Evolutionary conservation across 2,888 invertebrate genomes (phyloP), one percentile per base, ranked within the genome.

Genomic region (Oscheius sp.): DNA sequence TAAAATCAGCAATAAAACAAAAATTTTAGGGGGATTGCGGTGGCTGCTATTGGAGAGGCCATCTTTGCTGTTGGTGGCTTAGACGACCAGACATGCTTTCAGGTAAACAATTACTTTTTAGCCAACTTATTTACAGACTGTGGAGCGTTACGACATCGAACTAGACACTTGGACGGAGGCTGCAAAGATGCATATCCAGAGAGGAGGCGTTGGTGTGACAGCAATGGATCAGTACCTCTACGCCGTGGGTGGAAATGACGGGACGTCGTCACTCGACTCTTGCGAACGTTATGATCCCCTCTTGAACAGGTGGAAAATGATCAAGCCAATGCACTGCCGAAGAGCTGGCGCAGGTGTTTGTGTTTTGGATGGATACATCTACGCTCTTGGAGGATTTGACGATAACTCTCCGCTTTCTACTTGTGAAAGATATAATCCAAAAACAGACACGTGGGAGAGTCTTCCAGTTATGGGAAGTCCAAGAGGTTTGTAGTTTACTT

Each of bases 241-340:
- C 75, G 89, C 88, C 12, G 87, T 88, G 3, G 89, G 89, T 2
- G 89, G 89, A 5, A 89, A 89, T 77, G 88, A 88, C 76, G 89
- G 89, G 1, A 83, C 87, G 2, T 85, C 87, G 2, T 88, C 88
- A 0, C 79, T 89, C 54, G 87, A 87, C 73, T 86, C 87, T 26
- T 89, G 88, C 82, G 89, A 89, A 75, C 76, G 74, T 26, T 89
- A 88, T 78, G 88, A 88, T 78, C 89, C 89, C 0, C 86, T 87
- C 67, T 78, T 87, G 22, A 87, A 89, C 82, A 87, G 87, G 74
- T 89, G 89, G 89, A 83, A 82, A 12, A 71, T 79, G 32, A 84
- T 88, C 12, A 84, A 87, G 4, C 72, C 79, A 26, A 89, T 89
- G 89, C 85, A 85, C 72, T 87, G 87, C 66, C 77, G 88, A 68